Evolutionary conservation across 2,113 vertebrate genomes (phyloP), one percentile per base, ranked within the genome.

Genomic region (Sarotherodon lohbergeri): DNA sequence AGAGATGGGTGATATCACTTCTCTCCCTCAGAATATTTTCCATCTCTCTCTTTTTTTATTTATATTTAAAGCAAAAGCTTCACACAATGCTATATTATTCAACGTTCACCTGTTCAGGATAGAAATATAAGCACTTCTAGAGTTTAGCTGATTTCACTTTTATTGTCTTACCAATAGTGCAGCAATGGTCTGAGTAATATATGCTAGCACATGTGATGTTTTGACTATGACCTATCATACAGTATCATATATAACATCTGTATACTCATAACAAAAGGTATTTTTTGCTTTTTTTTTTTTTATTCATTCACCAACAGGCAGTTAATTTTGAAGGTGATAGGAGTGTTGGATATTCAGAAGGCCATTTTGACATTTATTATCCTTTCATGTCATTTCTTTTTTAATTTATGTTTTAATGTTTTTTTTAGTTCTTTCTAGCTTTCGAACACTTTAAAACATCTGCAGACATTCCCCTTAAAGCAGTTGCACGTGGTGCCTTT

Each of bases 241-340:
- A 97, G 97, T 98, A 97, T 96, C 95, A 96, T 97, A 96, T 97
- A 97, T 98, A 97, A 98, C 98, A 96, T 97, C 97, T 97, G 96
- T 96, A 94, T 96, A 96, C 96, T 93, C 95, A 57, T 81, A 88
- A 91, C 93, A 88, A 95, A 96, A 95, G 87, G 90, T 94, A 93
- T 97, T 97, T 36, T 96, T 93, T 94, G 81, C 87, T 90, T 92
- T 85, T 92, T 95, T 91, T 95, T 92, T 94, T 91, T 94, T 91
- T 93, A 95, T 92, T 87, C 88, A 85, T 89, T 92, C 92, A 92
- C 87, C 91, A 90, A 91, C 90, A 88, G 89, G 88, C 90, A 93
- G 88, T 90, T 90, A n/a, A 46, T 90, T 90, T 61, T 29, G 79
- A 88, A 68, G 79, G 90, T 81, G 88, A 92, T 55, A 56, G 86